These are phyloP conservation scores for Silurus aristotelis DNA, from an alignment of 2,797 vertebrate species.

Conservation along the genomic window DNA sequence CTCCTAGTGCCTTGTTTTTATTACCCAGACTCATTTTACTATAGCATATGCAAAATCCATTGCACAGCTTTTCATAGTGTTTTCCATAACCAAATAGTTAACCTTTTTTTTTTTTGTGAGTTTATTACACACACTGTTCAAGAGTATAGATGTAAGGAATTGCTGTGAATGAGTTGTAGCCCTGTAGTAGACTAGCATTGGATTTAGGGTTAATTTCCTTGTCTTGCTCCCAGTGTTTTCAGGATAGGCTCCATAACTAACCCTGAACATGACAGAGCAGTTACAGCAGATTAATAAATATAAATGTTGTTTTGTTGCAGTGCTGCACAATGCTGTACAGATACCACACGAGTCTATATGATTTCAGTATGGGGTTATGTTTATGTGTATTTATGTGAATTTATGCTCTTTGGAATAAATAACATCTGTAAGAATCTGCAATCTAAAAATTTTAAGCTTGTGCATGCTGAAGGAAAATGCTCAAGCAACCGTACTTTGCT, in stretches of 20 bases:
- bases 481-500: neutral
- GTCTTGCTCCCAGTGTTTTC: neutral
- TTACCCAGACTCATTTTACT: neutral
- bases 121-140: neutral
- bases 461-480: neutral
- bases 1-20: neutral
- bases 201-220: neutral
- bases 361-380: neutral
- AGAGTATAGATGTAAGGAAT: too few species aligned
- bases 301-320: neutral
- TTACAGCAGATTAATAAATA: neutral
- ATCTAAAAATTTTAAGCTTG: neutral
- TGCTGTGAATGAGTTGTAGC: neutral
- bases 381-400: neutral
- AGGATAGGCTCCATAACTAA: neutral
- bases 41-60: slow-evolving; percentile 13
- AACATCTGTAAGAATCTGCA: too few species aligned
- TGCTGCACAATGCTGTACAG: neutral
- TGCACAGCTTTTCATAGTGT: neutral
- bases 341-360: neutral
- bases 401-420: too few species aligned
- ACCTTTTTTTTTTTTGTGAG: too few species aligned
- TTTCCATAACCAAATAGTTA: neutral
- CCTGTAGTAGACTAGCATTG: neutral
- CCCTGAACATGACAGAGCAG: neutral